Evolutionary conservation across 2,113 vertebrate species (phyloP), one percentile per base, ranked within the genome.

Genomic region (Cercocebus atys): DNA sequence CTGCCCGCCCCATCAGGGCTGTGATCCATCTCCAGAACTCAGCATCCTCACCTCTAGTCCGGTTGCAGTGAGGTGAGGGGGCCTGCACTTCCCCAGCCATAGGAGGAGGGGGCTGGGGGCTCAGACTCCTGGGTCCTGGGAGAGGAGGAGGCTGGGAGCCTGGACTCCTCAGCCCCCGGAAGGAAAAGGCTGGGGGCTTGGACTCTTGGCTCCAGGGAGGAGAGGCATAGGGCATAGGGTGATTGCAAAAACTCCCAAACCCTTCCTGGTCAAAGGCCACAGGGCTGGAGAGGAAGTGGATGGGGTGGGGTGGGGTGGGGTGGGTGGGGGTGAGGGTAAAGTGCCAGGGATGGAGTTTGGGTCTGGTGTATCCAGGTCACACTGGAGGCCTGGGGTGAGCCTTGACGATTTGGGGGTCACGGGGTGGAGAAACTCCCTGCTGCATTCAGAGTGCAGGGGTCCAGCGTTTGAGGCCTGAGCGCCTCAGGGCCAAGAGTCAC

Each of bases 231-330:
- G 64, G 35, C 81, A 55, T 55, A 18, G 38, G 50, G 50, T 35
- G 40, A 72, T 88, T 94, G 89, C 97, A 93, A 87, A 94, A 94
- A 61, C 59, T 94, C 43, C 32, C 18, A 94, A 98, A 92, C 82
- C 45, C 92, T 97, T 97, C 96, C 97, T 92, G 96, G 84, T 97
- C 98, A 94, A 96, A 97, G 97, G 97, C 93, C 66, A 27, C 13
- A 8, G 27, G 73, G 30, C 61, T 68, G 45, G 72, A 90, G 92
- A 92, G 96, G 97, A 96, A 96, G 94, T 89, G 61, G 22, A 38
- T 70, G 83, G 93, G 78, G 72, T 68, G 82, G 93, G 80, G 82
- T 64, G 32, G 78, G 72, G 45, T 68, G 75, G 93, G 79, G 18
- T 20, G 52, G 72, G 59, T 32, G 59, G 35, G 25, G 82, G 75